These are phyloP conservation scores for Cephus pygmeus DNA, from an alignment of 2,888 invertebrate genomes.

Conservation along the genomic window DNA sequence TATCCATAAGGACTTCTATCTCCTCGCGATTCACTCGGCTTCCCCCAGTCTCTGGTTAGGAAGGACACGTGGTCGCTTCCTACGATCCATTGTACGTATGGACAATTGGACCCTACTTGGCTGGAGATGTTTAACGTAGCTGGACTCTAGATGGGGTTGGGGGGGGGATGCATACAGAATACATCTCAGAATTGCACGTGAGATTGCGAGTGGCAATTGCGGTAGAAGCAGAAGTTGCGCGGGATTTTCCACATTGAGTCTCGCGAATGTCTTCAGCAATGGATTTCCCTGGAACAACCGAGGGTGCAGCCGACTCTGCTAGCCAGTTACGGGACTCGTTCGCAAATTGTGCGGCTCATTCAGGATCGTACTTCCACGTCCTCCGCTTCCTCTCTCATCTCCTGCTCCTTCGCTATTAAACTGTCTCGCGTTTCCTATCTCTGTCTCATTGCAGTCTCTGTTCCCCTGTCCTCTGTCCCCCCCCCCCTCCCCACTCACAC, in stretches of 20 bases:
- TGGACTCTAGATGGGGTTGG: too few species aligned
- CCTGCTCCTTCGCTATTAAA: conserved; percentile 5
- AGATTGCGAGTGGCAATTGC: not conserved
- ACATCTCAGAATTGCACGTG: not conserved
- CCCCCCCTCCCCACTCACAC: too few species aligned
- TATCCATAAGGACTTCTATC: too few species aligned
- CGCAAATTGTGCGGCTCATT: conserved; percentile 40
- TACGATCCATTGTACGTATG: too few species aligned
- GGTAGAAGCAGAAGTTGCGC: too few species aligned
- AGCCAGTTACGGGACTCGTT: conserved; percentile 43
- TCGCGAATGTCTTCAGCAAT: too few species aligned
- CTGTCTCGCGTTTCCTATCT: conserved; percentile 7
- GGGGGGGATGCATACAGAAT: too few species aligned
- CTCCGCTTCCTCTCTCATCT: not conserved
- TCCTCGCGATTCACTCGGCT: not conserved
- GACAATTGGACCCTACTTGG: too few species aligned
- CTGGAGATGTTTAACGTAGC: too few species aligned
- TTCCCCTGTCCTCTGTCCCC: too few species aligned
- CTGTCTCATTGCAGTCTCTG: not conserved
- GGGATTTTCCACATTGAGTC: too few species aligned
- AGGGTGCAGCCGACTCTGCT: conserved; percentile 1
- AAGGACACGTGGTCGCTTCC: too few species aligned
- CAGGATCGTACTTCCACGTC: conserved; percentile 33
- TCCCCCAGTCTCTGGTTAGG: not conserved
- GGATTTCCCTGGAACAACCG: not conserved